A percentile compares a stretch with the other conserved stretches of the same genome.
Conservation (phyloP, 2,888 invertebrate species). For the Cyclophora albipunctata region DNA sequence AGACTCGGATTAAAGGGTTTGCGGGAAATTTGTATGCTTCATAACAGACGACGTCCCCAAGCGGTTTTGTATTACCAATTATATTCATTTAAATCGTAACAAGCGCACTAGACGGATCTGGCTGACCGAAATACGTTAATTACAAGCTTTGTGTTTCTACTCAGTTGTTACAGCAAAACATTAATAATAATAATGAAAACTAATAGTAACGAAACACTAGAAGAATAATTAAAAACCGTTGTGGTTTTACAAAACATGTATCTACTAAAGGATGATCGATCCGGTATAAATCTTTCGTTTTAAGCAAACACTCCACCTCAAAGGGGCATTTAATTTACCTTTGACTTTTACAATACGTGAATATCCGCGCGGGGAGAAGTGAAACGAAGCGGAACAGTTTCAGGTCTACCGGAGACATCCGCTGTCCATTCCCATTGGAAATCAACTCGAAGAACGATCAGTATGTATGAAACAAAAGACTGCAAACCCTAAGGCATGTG, state of each 20-base stretch:
- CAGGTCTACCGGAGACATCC: constrained; percentile 60
- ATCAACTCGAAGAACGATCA: constrained; percentile 47
- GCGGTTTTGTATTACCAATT: constrained; percentile 74
- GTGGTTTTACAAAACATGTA: too few species aligned
- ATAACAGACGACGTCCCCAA: constrained; percentile 52
- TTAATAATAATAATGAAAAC: too few species aligned
- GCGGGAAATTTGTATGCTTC: constrained; percentile 67
- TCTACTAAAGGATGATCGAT: too few species aligned
- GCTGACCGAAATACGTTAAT: constrained; percentile 23
- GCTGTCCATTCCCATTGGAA: constrained; percentile 54
- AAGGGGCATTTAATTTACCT: constrained; percentile 38
- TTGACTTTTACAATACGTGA: constrained; percentile 57
- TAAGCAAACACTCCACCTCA: constrained; percentile 14
- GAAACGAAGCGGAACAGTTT: constrained; percentile 66
- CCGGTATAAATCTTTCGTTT: too few species aligned
- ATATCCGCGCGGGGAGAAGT: constrained; percentile 44
- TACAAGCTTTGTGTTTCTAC: constrained; percentile 12
- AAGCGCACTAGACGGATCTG: constrained; percentile 38
- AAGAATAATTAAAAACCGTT: too few species aligned
- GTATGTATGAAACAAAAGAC: constrained; percentile 31
- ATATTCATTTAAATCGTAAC: constrained; percentile 61
- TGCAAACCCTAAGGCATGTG: constrained; percentile 23
- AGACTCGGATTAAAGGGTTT: constrained; percentile 70
- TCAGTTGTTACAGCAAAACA: neutral
- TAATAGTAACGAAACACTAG: too few species aligned